Conservation (phyloP, 1,140 invertebrate species). For the Aradophagus sp. region DNA sequence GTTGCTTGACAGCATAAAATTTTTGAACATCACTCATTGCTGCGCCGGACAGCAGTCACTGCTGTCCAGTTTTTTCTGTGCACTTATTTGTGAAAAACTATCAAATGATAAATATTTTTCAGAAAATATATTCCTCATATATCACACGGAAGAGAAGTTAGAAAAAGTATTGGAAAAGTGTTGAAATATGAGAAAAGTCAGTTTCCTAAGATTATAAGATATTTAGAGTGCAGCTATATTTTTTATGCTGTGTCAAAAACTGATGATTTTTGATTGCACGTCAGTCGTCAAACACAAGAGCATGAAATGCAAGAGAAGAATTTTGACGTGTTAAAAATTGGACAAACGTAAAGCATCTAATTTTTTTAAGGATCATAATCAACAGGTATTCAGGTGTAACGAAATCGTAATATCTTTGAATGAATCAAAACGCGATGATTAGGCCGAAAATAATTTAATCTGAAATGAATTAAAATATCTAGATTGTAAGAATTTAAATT, state of each 20-base stretch:
- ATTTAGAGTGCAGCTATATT: slow-evolving; percentile 37
- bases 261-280: slow-evolving; percentile 29
- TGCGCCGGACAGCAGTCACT: no score
- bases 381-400: no score
- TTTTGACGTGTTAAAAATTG: no score
- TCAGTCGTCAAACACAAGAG: slow-evolving; percentile 2
- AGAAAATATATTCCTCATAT: slow-evolving; percentile 39
- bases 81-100: slow-evolving; percentile 28
- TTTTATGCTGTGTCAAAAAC: slow-evolving; percentile 29
- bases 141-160: slow-evolving; percentile 22
- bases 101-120: slow-evolving; percentile 40
- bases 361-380: no score
- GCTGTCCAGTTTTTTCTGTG: background rate
- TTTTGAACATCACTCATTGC: no score
- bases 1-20: no score
- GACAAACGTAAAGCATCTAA: no score
- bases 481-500: no score
- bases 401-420: no score
- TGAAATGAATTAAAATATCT: no score
- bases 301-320: slow-evolving; percentile 1
- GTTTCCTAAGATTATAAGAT: slow-evolving; percentile 30
- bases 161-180: slow-evolving; percentile 46
- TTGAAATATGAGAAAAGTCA: slow-evolving; percentile 48
- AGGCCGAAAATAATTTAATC: no score
- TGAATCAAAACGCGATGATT: no score